Evolutionary conservation across 2,888 invertebrate species (phyloP).

Genomic region (Pristionchus arcanus): DNA sequence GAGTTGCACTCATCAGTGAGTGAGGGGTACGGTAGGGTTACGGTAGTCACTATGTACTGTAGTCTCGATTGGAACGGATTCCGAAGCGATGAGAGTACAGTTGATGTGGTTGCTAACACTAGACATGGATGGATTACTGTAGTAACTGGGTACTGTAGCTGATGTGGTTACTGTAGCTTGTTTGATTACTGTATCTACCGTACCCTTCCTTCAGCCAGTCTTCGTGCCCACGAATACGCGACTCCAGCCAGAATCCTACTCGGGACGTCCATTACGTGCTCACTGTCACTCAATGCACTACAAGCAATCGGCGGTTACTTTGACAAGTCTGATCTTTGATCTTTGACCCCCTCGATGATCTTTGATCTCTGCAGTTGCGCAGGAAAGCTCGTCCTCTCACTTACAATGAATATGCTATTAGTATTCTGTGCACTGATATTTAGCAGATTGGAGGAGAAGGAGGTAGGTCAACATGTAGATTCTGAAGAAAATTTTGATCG

Average conservation of each 20-base stretch:
- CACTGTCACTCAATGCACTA: background rate
- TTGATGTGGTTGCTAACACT: background rate
- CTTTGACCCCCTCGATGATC: background rate
- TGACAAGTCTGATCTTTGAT: background rate
- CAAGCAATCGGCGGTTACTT: background rate
- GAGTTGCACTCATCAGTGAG: slow-evolving; percentile 4
- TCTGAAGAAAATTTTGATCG: background rate
- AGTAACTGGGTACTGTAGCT: background rate
- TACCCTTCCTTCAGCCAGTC: background rate
- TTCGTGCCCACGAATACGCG: background rate
- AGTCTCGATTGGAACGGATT: background rate
- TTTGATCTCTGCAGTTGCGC: slow-evolving; percentile 33
- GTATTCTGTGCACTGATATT: background rate
- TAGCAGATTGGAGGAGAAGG: background rate
- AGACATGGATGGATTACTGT: background rate
- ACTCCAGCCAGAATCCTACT: background rate
- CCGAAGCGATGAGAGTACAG: background rate
- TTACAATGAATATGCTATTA: background rate
- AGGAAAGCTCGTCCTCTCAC: background rate
- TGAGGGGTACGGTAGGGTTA: background rate
- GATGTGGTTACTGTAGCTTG: background rate
- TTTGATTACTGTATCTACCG: background rate
- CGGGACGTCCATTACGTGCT: background rate
- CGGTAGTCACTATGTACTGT: background rate
- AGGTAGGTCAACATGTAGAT: background rate